A percentile compares a stretch with the other conserved stretches of the same genome.
Conservation (phyloP, 1,140 invertebrate species). For the Manduca sexta region DNA sequence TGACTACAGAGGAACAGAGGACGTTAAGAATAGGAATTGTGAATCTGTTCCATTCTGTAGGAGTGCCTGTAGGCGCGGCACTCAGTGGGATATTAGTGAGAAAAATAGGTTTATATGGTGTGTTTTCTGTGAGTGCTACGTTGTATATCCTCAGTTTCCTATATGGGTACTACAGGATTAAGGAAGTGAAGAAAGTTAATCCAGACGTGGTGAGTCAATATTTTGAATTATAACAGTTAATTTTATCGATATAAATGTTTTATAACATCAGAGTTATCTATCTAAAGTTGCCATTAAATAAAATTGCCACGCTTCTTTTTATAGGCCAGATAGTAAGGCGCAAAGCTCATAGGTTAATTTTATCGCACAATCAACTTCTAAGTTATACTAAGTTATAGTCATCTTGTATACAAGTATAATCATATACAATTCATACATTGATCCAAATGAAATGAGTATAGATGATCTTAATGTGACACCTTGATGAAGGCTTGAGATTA, state of each 20-base stretch:
- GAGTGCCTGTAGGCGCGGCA: constrained; percentile 85
- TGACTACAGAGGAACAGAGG: constrained; percentile 85
- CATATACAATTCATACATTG: not conserved
- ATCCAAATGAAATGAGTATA: not conserved
- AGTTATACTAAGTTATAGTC: no score
- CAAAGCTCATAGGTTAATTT: no score
- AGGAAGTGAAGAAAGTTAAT: constrained; percentile 74
- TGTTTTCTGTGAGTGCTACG: constrained; percentile 82
- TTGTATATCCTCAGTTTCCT: constrained; percentile 83
- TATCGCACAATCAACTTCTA: no score
- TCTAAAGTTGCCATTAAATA: no score
- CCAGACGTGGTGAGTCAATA: constrained; percentile 48
- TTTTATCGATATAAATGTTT: no score
- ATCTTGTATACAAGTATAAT: not conserved
- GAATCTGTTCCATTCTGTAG: constrained; percentile 86
- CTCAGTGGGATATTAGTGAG: constrained; percentile 81
- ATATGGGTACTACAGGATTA: constrained; percentile 79
- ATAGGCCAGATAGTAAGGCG: no score
- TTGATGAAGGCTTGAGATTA: constrained; percentile 11
- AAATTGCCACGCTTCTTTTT: no score
- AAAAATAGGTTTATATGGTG: constrained; percentile 86
- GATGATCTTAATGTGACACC: constrained; percentile 1
- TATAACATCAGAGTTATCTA: no score
- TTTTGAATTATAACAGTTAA: no score
- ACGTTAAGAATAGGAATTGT: constrained; percentile 89